Percentiles rank a stretch among this genome's conserved stretches.
These are phyloP conservation scores for Cyaniris semiargus DNA, from an alignment of 2,888 invertebrate genomes.

Conservation along the genomic window DNA sequence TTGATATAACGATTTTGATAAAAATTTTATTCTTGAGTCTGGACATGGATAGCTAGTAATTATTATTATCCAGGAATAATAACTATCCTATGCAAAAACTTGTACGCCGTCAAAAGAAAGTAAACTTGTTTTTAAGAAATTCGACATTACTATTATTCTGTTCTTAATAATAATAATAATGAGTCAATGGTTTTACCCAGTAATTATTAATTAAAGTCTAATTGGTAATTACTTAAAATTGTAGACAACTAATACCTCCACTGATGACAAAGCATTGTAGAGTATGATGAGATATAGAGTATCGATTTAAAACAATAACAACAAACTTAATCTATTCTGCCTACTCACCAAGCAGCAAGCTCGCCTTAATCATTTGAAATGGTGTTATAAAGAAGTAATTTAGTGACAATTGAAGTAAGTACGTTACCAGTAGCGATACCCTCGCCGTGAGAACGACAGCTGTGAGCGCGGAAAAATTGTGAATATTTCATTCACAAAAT, in stretches of 20 bases:
- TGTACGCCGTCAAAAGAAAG: too few relatives aligned
- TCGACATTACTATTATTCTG: too few relatives aligned
- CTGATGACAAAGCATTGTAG: not conserved
- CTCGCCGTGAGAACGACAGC: slow-evolving; percentile 76
- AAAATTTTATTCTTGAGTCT: too few relatives aligned
- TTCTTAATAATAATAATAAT: too few relatives aligned
- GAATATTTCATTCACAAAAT: slow-evolving; percentile 79
- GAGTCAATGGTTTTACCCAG: not conserved
- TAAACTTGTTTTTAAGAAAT: too few relatives aligned
- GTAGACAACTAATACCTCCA: not conserved
- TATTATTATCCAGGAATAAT: too few relatives aligned
- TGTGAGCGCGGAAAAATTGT: slow-evolving; percentile 74
- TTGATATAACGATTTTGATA: too few relatives aligned
- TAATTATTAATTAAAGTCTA: not conserved
- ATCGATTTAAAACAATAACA: not conserved
- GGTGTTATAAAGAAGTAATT: slow-evolving; percentile 3
- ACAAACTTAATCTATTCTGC: not conserved
- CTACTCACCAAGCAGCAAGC: not conserved
- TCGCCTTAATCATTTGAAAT: not conserved
- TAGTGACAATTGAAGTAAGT: slow-evolving; percentile 47
- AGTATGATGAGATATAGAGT: not conserved
- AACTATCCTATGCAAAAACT: too few relatives aligned
- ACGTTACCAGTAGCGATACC: slow-evolving; percentile 43
- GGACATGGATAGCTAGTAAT: too few relatives aligned
- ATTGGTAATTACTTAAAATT: not conserved